Evolutionary conservation across 2,113 vertebrate genomes (phyloP), one percentile per base, ranked within the genome.

Genomic region (Eulacestoma nigropectus): DNA sequence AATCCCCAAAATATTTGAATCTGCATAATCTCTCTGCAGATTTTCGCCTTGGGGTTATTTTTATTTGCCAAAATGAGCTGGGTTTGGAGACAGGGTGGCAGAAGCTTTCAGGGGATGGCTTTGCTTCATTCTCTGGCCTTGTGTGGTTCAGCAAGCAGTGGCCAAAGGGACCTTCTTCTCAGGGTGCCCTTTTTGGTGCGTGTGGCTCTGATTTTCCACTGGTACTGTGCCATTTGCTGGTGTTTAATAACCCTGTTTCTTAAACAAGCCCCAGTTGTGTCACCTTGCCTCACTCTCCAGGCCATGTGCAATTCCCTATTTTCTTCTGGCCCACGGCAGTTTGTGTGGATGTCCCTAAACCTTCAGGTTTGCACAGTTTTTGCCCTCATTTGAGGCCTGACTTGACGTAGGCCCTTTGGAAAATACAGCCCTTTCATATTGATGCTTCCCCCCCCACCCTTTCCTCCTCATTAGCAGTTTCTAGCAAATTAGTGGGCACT

Each of bases 1-100:
- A 95, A 72, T 70, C 89, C 76, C 64, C 73, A 39, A 92, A 94
- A 93, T 89, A 88, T 37, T 84, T 95, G 79, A 90, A 81, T 93
- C 76, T 86, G 68, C 76, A 30, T 63, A 70, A 90, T 47, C 41
- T 44, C 52, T 26, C 44, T 41, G 79, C 64, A 41, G 39, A 86
- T 26, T 81, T 89, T 78, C 67, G 59, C 60, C 30, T 44, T 44
- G 41, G 4, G 6, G 4, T 9, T 15, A 35, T 20, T 33, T 62
- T 46, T 39, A 13, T 52, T 87, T 77, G 47, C 42, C 50, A 30
- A 2, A 83, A 46, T 0, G 4, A 42, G 49, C 17, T 85, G 46
- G 29, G 8, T 63, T 81, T 77, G 35, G 59, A 32, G 39, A 11
- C 13, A 32, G 46, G 32, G n/a, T 68, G 42, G 49, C 32, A 79